phyloP scores from a whole-genome alignment of 2,888 invertebrate genomes.

The Branchellion lobata region DNA sequence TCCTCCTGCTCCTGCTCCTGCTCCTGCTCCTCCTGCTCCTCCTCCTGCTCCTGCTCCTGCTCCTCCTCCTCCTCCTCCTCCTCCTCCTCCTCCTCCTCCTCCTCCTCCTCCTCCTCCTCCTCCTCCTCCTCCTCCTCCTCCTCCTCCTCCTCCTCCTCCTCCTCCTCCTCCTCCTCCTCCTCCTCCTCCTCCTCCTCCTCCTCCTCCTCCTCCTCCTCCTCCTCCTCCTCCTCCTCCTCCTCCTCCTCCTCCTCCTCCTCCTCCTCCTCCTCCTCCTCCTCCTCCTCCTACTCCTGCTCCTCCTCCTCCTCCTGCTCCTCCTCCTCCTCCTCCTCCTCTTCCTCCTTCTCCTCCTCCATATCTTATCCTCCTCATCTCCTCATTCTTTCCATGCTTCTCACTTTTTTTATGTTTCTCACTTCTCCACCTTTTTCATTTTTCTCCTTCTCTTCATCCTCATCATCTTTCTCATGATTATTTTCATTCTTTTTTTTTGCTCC shows the following conservation, averaged over 20 bases:
- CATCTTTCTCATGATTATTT: too few species aligned
- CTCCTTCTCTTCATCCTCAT: too few species aligned
- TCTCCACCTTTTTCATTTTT: too few species aligned
- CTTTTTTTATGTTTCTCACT: too few species aligned
- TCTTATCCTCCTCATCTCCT: too few species aligned
- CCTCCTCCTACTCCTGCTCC: too few species aligned
- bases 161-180: background rate
- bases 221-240: background rate
- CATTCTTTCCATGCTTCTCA: too few species aligned
- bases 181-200: background rate
- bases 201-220: background rate
- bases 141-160: background rate
- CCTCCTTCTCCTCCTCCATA: background rate
- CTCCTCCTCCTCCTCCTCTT: background rate
- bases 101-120: background rate
- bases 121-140: background rate
- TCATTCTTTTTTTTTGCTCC: too few species aligned
- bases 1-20: background rate
- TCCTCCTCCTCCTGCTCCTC: constrained; percentile 2
- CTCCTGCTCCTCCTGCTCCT: background rate
- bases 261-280: background rate
- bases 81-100: background rate
- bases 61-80: background rate
- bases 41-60: background rate
- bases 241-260: background rate